Conservation (phyloP, 2,113 vertebrate species). For the Prinia subflava region DNA sequence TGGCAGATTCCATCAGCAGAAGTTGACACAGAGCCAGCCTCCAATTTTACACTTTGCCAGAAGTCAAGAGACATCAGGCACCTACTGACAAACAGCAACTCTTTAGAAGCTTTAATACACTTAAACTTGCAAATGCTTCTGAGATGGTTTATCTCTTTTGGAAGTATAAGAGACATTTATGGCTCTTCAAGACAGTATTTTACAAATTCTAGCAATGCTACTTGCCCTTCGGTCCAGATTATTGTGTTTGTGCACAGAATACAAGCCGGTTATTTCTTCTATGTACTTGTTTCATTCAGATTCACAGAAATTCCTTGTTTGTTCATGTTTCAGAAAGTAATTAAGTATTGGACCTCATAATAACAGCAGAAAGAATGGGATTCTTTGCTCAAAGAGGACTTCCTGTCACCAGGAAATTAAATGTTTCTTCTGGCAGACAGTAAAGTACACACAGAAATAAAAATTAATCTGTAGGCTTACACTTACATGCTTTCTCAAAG, state of each 20-base stretch:
- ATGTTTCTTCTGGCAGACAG: constrained; percentile 73
- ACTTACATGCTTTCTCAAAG: constrained; percentile 61
- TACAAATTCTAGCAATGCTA: neutral
- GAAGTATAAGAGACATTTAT: neutral
- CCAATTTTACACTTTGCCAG: neutral
- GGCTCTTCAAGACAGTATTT: neutral
- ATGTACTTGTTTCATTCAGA: constrained; percentile 38
- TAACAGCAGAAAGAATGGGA: constrained; percentile 61
- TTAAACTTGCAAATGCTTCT: neutral
- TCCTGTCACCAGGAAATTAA: constrained; percentile 73
- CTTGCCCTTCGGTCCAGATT: neutral
- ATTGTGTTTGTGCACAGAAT: constrained; percentile 7
- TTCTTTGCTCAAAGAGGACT: constrained; percentile 68
- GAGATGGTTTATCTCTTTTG: constrained; percentile 13
- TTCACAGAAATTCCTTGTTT: constrained; percentile 29
- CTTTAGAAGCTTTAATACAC: neutral
- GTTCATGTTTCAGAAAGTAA: neutral
- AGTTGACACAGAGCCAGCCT: neutral
- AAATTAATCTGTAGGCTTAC: constrained; percentile 48
- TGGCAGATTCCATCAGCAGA: neutral
- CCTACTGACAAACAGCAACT: neutral
- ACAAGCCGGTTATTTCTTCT: constrained; percentile 36
- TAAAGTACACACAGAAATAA: constrained; percentile 60
- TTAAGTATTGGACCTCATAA: neutral
- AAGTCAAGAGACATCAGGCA: neutral